Evolutionary conservation across 92 coral and sea anemone species (phyloP).

Genomic region (Actinostola sp.): DNA sequence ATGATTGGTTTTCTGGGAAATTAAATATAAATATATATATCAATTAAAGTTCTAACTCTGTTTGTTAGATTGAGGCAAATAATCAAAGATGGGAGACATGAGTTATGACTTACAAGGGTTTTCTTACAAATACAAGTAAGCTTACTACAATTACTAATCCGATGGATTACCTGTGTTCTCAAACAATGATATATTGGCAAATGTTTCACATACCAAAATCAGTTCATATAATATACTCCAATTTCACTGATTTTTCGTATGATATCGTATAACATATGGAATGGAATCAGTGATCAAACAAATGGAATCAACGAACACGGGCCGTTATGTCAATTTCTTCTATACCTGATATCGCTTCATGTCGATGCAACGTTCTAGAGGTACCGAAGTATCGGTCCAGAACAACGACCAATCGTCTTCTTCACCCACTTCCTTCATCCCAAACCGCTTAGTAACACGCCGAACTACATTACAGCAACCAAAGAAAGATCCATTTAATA

Average conservation of each 20-base stretch:
- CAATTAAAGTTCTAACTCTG: too few species aligned
- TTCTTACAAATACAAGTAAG: too few species aligned
- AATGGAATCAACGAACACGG: neutral
- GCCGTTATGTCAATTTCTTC: conserved; percentile 7
- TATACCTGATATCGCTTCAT: conserved; percentile 97
- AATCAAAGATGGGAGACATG: too few species aligned
- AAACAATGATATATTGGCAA: too few species aligned
- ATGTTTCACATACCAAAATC: too few species aligned
- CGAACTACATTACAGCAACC: conserved; percentile 67
- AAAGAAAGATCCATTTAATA: neutral
- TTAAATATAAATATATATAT: neutral
- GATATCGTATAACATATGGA: neutral
- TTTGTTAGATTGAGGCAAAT: too few species aligned
- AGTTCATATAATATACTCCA: neutral
- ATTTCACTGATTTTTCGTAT: neutral
- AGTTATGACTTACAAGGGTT: too few species aligned
- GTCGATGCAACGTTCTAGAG: conserved; percentile 97
- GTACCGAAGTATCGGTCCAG: conserved; percentile 96
- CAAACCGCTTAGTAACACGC: conserved; percentile 88
- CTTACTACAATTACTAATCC: conserved; percentile 8
- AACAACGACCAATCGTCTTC: conserved; percentile 98
- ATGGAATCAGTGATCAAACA: too few species aligned
- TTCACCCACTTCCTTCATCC: conserved; percentile 97
- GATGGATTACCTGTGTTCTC: neutral
- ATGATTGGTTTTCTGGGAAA: conserved; percentile 96